These are phyloP conservation scores for Macroglossus sobrinus DNA, from an alignment of 2,113 vertebrate species.

Conservation along the genomic window DNA sequence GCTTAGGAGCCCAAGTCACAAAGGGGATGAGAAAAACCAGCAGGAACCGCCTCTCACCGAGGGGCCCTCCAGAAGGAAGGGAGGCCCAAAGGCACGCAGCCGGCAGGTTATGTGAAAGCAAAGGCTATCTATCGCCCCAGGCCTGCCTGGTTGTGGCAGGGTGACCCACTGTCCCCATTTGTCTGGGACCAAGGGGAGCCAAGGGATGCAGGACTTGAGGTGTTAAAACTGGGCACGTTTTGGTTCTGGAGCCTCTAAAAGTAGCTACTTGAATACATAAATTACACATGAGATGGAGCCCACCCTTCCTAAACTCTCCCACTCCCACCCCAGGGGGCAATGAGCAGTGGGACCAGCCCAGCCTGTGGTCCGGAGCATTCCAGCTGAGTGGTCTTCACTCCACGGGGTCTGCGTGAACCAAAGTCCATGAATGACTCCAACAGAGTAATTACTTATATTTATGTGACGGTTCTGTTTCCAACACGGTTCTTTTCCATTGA, in stretches of 20 bases:
- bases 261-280: neutral
- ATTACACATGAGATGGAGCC: neutral
- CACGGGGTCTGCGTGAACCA: neutral
- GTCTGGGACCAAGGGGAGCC: neutral
- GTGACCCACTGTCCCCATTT: neutral
- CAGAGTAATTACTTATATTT: no score
- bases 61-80: neutral
- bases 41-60: neutral
- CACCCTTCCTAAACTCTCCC: rapidly evolving
- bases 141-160: neutral
- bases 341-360: neutral
- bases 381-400: neutral
- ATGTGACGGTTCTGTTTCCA: neutral
- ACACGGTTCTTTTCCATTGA: neutral
- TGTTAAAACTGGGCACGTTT: neutral
- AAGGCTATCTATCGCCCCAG: rapidly evolving
- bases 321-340: rapidly evolving
- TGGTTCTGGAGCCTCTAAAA: neutral
- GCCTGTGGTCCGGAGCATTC: no score
- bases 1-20: neutral
- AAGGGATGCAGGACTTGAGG: neutral
- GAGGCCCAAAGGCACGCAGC: neutral
- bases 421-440: neutral
- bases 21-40: neutral
- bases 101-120: no score